Evolutionary conservation across 1,140 invertebrate species (phyloP), one percentile per base, ranked within the genome.

Genomic region (Meloidogyne exigua): DNA sequence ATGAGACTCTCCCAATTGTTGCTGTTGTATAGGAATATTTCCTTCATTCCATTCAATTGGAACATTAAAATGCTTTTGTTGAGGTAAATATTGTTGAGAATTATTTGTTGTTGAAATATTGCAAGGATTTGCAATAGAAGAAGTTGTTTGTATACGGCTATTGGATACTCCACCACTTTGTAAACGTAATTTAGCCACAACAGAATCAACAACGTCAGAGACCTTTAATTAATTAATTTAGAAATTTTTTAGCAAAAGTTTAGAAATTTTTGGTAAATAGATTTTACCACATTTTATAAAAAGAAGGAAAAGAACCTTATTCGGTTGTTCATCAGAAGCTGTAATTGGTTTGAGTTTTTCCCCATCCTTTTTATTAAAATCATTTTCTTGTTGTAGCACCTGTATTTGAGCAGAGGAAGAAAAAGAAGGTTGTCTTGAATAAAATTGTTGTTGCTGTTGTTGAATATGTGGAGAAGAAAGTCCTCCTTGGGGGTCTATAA

Each of bases 151-250:
- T 73, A 21, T 28, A 21, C 28, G 25, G 3, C 0, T 66, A 63
- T 32, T 32, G 2, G 21, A 21, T 21, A 28, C 28, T 49, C 72
- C 65, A 39, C 57, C 64, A 28, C 23, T 75, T 62, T 78, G 69
- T 65, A 63, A 42, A 21, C 76, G 62, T 25, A 78, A 63, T 44
- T 69, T 75, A 9, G 42, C 74, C 5, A 78, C 76, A 26, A 78
- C 76, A n/a, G 76, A 78, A 42, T 78, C 76, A 21, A 78, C 76
- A 11, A 78, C 75, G 32, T 78, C 74, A n/a, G 74, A 66, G 63
- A 78, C 76, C 64, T 78, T 76, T n/a, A 18, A 18, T 49, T 49
- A 18, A 57, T n/a, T 57, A 32, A 7, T n/a, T n/a, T 49, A n/a
- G n/a, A 57, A n/a, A n/a, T 39, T 39, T 7, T 39, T 39, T 7